Conservation (phyloP, 1,140 invertebrate species). For the Papilio dardanus region DNA sequence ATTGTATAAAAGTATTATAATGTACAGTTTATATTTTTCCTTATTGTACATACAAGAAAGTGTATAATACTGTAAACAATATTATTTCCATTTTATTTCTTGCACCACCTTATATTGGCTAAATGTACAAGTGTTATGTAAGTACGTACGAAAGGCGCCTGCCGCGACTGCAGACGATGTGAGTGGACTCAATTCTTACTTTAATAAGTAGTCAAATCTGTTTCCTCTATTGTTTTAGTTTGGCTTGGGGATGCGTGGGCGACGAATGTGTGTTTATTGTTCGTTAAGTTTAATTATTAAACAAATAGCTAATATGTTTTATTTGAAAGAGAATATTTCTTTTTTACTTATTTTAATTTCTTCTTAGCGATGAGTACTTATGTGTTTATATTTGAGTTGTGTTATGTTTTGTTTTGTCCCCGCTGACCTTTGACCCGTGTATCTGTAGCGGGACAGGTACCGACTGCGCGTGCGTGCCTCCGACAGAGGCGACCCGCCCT, state of each 20-base stretch:
- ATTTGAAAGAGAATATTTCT: slow-evolving; percentile 68
- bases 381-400: slow-evolving; percentile 81
- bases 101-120: slow-evolving; percentile 90
- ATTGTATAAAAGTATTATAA: slow-evolving; percentile 80
- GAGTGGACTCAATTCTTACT: slow-evolving; percentile 56
- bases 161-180: slow-evolving; percentile 64
- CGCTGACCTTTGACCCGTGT: slow-evolving; percentile 83
- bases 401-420: slow-evolving; percentile 80
- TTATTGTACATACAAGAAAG: slow-evolving; percentile 81
- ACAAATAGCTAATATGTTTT: slow-evolving; percentile 50
- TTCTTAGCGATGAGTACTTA: slow-evolving; percentile 78
- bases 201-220: slow-evolving; percentile 57
- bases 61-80: slow-evolving; percentile 85
- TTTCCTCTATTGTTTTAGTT: slow-evolving; percentile 74
- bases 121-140: slow-evolving; percentile 91
- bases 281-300: slow-evolving; percentile 44
- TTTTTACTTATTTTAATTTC: slow-evolving; percentile 73
- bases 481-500: slow-evolving; percentile 93
- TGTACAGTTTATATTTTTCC: slow-evolving; percentile 80
- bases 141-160: slow-evolving; percentile 84
- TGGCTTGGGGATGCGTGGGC: slow-evolving; percentile 71
- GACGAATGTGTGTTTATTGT: slow-evolving; percentile 64
- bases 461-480: slow-evolving; percentile 96
- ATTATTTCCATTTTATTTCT: slow-evolving; percentile 88
- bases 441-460: slow-evolving; percentile 96